phyloP scores from a whole-genome alignment of 1,140 invertebrate species.

The Anoplophora glabripennis region DNA sequence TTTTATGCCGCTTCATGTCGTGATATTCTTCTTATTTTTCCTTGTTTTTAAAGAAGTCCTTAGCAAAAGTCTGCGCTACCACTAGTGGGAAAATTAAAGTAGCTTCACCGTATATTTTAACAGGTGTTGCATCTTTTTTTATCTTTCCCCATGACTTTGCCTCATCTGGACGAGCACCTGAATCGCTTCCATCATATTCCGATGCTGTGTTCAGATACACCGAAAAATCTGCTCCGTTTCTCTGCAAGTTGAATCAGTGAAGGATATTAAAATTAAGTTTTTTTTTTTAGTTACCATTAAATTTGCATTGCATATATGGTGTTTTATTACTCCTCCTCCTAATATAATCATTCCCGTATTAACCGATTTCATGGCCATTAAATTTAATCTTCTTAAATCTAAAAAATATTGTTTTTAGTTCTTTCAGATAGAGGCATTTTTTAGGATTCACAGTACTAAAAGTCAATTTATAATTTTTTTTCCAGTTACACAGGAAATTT shows the following conservation, averaged over 20 bases:
- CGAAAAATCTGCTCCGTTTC: slow-evolving; percentile 96
- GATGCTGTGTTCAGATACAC: slow-evolving; percentile 97
- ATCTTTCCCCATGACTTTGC: slow-evolving; percentile 99
- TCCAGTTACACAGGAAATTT: no score
- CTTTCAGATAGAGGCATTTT: no score
- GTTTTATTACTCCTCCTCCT: slow-evolving; percentile 96
- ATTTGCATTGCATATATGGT: slow-evolving; percentile 98
- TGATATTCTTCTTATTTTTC: no score
- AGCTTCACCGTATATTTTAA: slow-evolving; percentile 97
- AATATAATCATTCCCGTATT: slow-evolving; percentile 97
- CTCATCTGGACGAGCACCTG: slow-evolving; percentile 96
- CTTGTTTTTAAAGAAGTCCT: slow-evolving; percentile 17
- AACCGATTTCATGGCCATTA: slow-evolving; percentile 90
- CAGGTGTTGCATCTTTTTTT: slow-evolving; percentile 79
- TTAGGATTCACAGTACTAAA: no score
- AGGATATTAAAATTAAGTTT: slow-evolving; percentile 13
- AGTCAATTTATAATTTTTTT: no score
- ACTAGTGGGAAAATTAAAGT: slow-evolving; percentile 91
- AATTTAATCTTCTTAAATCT: slow-evolving; percentile 89
- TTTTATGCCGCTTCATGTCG: no score
- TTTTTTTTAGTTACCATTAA: slow-evolving; percentile 68
- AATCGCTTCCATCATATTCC: slow-evolving; percentile 98
- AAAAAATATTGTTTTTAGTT: no score
- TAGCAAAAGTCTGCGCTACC: slow-evolving; percentile 94
- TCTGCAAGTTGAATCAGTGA: slow-evolving; percentile 53